Evolutionary conservation across 2,888 invertebrate species (phyloP), one percentile per base, ranked within the genome.

Genomic region (Torymus aiolomorphi): DNA sequence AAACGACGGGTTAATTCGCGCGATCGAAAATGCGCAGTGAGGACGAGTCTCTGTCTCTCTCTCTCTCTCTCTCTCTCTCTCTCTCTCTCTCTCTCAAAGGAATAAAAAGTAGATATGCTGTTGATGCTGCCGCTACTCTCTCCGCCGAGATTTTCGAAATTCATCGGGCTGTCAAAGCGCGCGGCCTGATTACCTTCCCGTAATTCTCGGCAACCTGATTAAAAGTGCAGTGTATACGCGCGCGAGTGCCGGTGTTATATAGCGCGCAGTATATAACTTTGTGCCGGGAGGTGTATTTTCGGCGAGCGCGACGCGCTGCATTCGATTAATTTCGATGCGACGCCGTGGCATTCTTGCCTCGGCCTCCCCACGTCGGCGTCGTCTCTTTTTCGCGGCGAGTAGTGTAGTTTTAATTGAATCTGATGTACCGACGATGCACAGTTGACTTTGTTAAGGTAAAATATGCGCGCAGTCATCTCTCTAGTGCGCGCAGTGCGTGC

Each of bases 301-400:
- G 14, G 18, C 2, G 10, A 12, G 51, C 42, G 8, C 24, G 42
- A 42, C 8, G 42, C 14, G 18, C 66, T 66, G 59, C 75, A 75
- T 49, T 66, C 65, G 14, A 75, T 75, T 75, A 75, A 75, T 75
- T 75, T 51, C 57, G 54, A 65, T 65, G 65, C 49, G 8, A 42
- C 42, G 24, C n/a, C 18, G n/a, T 16, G 8, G 31, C 74, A 75
- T 75, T 75, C 75, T 66, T 75, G 75, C 66, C 66, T 24, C 13
- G 16, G 20, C 72, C 4, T 1, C 11, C n/a, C n/a, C n/a, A n/a
- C 20, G 56, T 16, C 8, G 31, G 4, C 8, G 24, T 24, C n/a
- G 11, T 72, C 51, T 72, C 52, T 52, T 3, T 51, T 14, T n/a
- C 2, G 31, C 70, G 12, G 11, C 3, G 20, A 42, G 14, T 42